Evolutionary conservation across 1,140 invertebrate species (phyloP), one percentile per base, ranked within the genome.

Genomic region (Bombus haemorrhoidalis): DNA sequence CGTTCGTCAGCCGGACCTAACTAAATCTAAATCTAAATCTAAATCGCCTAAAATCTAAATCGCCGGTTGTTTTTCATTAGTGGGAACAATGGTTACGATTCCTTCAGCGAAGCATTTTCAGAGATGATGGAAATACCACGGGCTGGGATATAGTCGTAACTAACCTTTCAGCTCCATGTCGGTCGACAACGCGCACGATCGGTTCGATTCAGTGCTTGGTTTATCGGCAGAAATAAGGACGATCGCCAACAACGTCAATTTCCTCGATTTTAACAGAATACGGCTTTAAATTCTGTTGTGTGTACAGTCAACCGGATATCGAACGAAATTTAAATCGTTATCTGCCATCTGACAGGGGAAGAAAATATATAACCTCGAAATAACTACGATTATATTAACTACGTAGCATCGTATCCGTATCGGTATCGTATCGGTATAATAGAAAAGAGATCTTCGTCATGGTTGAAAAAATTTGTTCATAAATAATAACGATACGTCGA

Each of bases 201-300:
- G 34, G 57, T 62, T 81, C 76, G 80, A 84, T 89, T 78, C 74
- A 43, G 37, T 73, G 64, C 79, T 88, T 89, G 62, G 68, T 71
- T 87, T 88, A 85, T 81, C 73, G 41, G 18, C 25, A 59, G 75
- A 71, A 88, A 86, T 76, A 80, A 64, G 59, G 77, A 85, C 59
- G 9, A 66, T 28, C 41, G 41, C n/a, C 25, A 43, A 9, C n/a
- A 32, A 68, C 62, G 6, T 43, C 8, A 4, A 25, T 41, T 41
- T 43, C 18, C 32, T 28, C 5, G 32, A 39, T 68, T 83, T 47
- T 37, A 83, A 68, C 34, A 13, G 32, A 34, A 73, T 13, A 37
- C 1, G 68, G 59, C 76, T 68, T 72, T 87, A 62, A 28, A 43
- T 62, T 77, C 68, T 41, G 69, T 66, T 18, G 1, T 34, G 37